Evolutionary conservation across 2,888 invertebrate species (phyloP).

Genomic region (Belgica antarctica): DNA sequence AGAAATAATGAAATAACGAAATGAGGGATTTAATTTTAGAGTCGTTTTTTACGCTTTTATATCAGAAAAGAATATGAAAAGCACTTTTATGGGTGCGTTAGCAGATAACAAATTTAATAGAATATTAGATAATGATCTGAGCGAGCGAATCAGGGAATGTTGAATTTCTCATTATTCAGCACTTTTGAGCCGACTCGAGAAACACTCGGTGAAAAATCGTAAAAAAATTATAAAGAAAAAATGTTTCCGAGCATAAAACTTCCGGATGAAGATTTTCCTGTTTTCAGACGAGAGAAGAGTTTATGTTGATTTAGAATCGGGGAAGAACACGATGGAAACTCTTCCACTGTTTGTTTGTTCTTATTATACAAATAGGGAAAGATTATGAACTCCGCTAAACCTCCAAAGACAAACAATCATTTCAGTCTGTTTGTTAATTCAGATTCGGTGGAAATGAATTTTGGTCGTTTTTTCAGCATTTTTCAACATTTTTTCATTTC

Average conservation of each 20-base stretch:
- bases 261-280: constrained; percentile 13
- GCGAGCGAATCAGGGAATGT: constrained; percentile 15
- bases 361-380: constrained; percentile 13
- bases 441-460: constrained; percentile 11
- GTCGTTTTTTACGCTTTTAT: constrained; percentile 2
- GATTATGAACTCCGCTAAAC: constrained; percentile 18
- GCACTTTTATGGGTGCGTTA: constrained; percentile 25
- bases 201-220: constrained; percentile 10
- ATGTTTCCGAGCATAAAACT: constrained; percentile 10
- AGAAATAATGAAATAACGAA: not conserved
- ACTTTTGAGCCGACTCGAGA: not conserved
- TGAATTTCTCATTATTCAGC: constrained; percentile 27
- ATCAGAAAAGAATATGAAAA: not conserved
- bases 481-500: not conserved
- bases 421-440: constrained; percentile 23
- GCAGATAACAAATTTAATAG: constrained; percentile 33
- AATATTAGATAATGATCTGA: constrained; percentile 28
- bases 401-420: constrained; percentile 15
- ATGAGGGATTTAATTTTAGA: constrained; percentile 13
- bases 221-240: constrained; percentile 4
- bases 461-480: not conserved
- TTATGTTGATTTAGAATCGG: constrained; percentile 17
- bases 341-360: constrained; percentile 19
- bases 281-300: not conserved
- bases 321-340: not conserved